These are phyloP conservation scores for Drosophila leonis DNA, from an alignment of 2,888 invertebrate genomes.

Conservation along the genomic window DNA sequence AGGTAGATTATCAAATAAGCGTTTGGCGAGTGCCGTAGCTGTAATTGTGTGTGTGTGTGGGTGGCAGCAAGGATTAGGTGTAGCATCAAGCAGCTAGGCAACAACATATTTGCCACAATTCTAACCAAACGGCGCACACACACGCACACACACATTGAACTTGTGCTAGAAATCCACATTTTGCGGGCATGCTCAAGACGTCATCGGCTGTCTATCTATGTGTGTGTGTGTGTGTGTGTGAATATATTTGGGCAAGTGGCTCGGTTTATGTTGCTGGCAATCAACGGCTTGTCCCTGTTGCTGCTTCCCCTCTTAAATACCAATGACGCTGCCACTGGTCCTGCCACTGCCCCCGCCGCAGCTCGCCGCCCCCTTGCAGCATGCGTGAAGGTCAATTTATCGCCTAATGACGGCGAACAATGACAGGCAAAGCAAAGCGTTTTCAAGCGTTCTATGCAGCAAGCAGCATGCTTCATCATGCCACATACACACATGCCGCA, in stretches of 20 bases:
- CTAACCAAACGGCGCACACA: constrained; percentile 4
- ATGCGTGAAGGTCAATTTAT: constrained; percentile 79
- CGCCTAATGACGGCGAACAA: constrained; percentile 75
- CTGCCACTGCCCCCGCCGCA: no score
- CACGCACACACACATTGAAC: constrained; percentile 31
- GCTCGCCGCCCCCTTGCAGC: constrained; percentile 25
- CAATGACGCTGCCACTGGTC: not conserved
- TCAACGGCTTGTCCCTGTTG: constrained; percentile 52
- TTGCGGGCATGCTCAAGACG: constrained; percentile 56
- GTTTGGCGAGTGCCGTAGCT: constrained; percentile 49
- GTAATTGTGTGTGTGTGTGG: not conserved
- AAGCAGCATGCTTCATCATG: constrained; percentile 21
- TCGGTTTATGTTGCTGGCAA: constrained; percentile 63
- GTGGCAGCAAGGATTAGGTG: constrained; percentile 22
- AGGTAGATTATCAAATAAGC: constrained; percentile 82
- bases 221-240: constrained; percentile 14
- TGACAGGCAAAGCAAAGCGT: constrained; percentile 42
- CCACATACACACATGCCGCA: constrained; percentile 22
- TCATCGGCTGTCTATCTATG: constrained; percentile 33
- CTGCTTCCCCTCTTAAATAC: not conserved
- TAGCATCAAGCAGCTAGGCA: constrained; percentile 11
- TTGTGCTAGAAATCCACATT: constrained; percentile 57
- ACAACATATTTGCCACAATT: constrained; percentile 36
- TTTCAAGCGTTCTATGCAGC: constrained; percentile 12
- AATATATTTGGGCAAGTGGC: constrained; percentile 50